Evolutionary conservation across 2,888 invertebrate genomes (phyloP), one percentile per base, ranked within the genome.

Genomic region (Hydropsyche betteni): DNA sequence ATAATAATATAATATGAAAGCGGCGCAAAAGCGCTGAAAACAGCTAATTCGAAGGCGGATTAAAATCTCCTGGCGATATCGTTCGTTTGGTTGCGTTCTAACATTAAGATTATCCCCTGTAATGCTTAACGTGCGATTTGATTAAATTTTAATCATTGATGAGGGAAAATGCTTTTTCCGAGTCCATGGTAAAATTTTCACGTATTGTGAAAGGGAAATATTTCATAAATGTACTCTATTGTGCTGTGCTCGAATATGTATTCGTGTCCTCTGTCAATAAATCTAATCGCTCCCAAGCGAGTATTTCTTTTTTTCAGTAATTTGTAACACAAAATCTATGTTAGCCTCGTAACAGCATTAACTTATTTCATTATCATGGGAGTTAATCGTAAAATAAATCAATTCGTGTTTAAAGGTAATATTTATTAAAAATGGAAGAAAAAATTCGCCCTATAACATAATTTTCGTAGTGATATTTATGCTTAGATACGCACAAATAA

Each of bases 281-380:
- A 64, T 64, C 64, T 64, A 64, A 64, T 64, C 34, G 64, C 34
- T 64, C 36, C 64, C 36, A 64, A 36, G 64, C 36, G 36, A 64
- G 36, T 34, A 64, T 64, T 16, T 64, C 34, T 64, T 64, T 64
- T 64, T 64, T 36, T 36, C 64, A 36, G 64, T 64, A 64, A 64
- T 64, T 64, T 64, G 64, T 64, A 64, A 64, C 64, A 64, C 64
- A 64, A 64, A 64, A 64, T 64, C 64, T 64, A 64, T 64, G 64
- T 64, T 64, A 64, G 36, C 64, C 64, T 36, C 36, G 36, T 64
- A 64, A 64, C 64, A 64, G 64, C 64, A 64, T 64, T 64, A 64
- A 64, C 64, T 64, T 64, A 64, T 64, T 64, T 64, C 64, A 64
- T 64, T 64, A 64, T 64, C 64, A 64, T 64, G 64, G 64, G 34